Percentiles rank a stretch among this genome's conserved stretches.
phyloP scores from a whole-genome alignment of 2,797 vertebrate genomes.

The Gephyroberyx darwinii region DNA sequence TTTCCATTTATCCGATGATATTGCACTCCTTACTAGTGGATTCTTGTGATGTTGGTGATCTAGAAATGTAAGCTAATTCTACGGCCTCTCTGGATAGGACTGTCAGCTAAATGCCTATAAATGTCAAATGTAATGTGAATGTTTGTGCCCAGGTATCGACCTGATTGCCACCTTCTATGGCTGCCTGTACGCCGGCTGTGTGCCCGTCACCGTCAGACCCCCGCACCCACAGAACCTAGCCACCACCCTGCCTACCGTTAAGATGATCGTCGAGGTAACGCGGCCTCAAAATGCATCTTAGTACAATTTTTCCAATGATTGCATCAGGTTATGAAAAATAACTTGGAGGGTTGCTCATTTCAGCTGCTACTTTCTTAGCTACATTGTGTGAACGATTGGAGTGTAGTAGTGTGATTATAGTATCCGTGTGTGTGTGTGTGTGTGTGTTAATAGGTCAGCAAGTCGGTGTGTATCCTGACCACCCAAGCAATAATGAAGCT shows the following conservation, averaged over 20 bases:
- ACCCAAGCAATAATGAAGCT: constrained; percentile 96
- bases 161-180: constrained; percentile 96
- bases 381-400: background rate
- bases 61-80: no score
- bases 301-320: background rate
- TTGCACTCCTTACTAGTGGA: no score
- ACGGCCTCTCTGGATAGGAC: no score
- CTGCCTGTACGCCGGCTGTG: constrained; percentile 93
- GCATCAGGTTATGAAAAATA: background rate
- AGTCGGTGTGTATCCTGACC: constrained; percentile 93
- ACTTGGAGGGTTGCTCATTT: background rate
- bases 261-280: constrained; percentile 97
- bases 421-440: constrained; percentile 57
- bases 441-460: constrained; percentile 88
- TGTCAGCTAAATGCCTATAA: background rate
- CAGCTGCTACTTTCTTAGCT: constrained; percentile 2
- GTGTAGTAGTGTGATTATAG: constrained; percentile 17
- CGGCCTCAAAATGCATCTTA: background rate
- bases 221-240: constrained; percentile 96
- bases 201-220: constrained; percentile 93
- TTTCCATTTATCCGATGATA: no score
- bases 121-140: background rate
- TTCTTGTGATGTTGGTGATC: no score
- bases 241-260: constrained; percentile 95
- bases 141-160: constrained; percentile 86